A percentile compares a stretch with the other conserved stretches of the same genome.
Evolutionary conservation across 2,797 vertebrate species (phyloP).

Genomic region (Lacerta bilineata): DNA sequence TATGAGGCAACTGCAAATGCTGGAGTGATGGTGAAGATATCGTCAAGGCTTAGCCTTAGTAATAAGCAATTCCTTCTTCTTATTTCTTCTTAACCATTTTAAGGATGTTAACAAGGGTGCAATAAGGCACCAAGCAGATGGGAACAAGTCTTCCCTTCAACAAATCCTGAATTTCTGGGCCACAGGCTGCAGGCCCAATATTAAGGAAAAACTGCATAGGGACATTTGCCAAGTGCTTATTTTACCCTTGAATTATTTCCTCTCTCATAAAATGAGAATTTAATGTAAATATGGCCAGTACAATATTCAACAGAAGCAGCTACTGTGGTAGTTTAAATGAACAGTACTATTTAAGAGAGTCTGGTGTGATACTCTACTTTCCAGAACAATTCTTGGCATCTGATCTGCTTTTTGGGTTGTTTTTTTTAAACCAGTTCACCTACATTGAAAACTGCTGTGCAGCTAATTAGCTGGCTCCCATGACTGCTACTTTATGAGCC

Average conservation of each 20-base stretch:
- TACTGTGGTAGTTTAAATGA: neutral
- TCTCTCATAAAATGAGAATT: neutral
- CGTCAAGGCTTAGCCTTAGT: neutral
- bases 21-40: neutral
- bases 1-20: neutral
- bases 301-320: neutral
- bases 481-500: conserved; percentile 28
- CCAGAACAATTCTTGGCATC: conserved; percentile 6
- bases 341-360: conserved; percentile 13
- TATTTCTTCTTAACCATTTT: neutral
- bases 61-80: neutral
- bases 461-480: neutral
- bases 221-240: neutral
- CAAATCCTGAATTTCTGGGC: neutral
- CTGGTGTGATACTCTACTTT: neutral
- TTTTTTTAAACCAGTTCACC: conserved; percentile 15
- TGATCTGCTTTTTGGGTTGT: neutral
- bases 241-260: neutral
- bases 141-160: neutral
- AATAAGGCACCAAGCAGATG: no score
- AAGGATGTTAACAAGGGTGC: neutral
- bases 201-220: neutral
- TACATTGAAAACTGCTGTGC: conserved; percentile 6
- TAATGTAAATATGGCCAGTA: neutral
- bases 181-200: neutral